A percentile compares a stretch with the other conserved stretches of the same genome.
Evolutionary conservation across 1,140 invertebrate species (phyloP).

Genomic region (Acyrthosiphon pisum): DNA sequence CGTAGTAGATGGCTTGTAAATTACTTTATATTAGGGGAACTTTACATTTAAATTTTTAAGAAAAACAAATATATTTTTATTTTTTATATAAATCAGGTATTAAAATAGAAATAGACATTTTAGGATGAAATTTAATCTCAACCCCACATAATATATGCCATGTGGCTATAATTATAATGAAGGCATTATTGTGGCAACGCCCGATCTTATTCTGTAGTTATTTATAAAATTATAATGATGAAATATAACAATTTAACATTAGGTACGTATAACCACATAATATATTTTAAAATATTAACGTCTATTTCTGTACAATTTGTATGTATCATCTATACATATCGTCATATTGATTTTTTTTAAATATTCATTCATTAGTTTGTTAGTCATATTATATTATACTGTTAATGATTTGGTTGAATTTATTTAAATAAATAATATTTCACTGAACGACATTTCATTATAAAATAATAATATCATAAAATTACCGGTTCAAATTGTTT

Average conservation of each 20-base stretch:
- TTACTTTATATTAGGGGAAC: background rate
- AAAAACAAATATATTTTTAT: background rate
- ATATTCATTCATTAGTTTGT: too few relatives aligned
- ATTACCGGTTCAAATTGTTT: background rate
- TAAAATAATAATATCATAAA: background rate
- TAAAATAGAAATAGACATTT: background rate
- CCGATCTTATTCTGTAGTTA: background rate
- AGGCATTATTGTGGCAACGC: background rate
- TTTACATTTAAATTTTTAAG: background rate
- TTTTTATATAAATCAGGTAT: slow-evolving; percentile 12
- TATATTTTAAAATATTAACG: background rate
- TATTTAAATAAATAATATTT: background rate
- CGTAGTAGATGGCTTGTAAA: background rate
- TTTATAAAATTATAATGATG: slow-evolving; percentile 9
- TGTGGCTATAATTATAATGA: background rate
- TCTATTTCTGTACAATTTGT: background rate
- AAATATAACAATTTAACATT: slow-evolving; percentile 1
- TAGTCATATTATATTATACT: too few relatives aligned
- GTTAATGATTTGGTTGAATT: background rate
- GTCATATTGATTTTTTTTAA: background rate
- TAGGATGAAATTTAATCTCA: background rate
- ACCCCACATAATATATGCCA: background rate
- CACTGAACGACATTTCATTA: background rate
- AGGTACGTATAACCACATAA: background rate
- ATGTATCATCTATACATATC: background rate